phyloP scores from a whole-genome alignment of 2,888 invertebrate species.

The Luffia ferchaultella region DNA sequence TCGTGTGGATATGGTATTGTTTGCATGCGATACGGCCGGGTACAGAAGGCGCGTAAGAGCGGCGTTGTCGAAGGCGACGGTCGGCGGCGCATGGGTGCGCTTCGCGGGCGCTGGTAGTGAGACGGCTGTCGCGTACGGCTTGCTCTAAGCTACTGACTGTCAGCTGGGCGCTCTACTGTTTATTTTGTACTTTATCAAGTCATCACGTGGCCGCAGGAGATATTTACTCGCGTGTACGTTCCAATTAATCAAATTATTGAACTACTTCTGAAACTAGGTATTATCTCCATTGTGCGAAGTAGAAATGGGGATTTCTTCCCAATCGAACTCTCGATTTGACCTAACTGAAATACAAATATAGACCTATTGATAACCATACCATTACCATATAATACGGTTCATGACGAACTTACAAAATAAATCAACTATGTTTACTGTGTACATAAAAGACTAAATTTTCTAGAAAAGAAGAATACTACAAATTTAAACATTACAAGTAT shows the following conservation, averaged over 20 bases:
- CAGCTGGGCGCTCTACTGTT: slow-evolving; percentile 46
- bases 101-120: slow-evolving; percentile 23
- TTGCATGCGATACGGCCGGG: background rate
- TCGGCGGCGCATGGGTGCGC: slow-evolving; percentile 37
- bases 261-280: background rate
- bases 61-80: slow-evolving; percentile 22
- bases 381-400: too few relatives aligned
- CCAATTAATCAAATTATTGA: slow-evolving; percentile 20
- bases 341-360: too few relatives aligned
- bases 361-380: too few relatives aligned
- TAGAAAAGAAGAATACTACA: too few relatives aligned
- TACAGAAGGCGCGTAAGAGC: background rate
- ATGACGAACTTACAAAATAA: too few relatives aligned
- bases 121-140: slow-evolving; percentile 36
- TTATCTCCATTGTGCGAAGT: background rate
- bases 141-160: slow-evolving; percentile 43
- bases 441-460: too few relatives aligned
- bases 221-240: slow-evolving; percentile 20
- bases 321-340: too few relatives aligned
- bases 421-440: too few relatives aligned
- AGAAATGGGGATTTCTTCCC: background rate
- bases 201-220: slow-evolving; percentile 42
- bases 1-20: too few relatives aligned
- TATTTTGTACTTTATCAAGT: slow-evolving; percentile 54
- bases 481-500: too few relatives aligned